Evolutionary conservation across 1,140 invertebrate species (phyloP).

Genomic region (Whitmania pigra): DNA sequence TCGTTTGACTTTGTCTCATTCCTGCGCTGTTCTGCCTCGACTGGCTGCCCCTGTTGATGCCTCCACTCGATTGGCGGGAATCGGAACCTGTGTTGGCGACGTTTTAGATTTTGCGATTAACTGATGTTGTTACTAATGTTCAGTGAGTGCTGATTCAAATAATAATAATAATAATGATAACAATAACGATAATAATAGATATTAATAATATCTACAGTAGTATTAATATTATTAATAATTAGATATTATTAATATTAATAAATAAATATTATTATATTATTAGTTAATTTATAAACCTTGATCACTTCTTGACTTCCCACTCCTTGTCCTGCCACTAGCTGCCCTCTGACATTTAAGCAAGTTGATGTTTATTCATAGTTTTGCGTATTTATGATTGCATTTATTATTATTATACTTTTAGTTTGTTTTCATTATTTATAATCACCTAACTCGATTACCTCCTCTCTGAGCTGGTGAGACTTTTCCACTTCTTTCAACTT

Average conservation of each 20-base stretch:
- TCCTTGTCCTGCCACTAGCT: constrained; percentile 37
- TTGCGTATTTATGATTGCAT: neutral
- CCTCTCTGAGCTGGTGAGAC: constrained; percentile 53
- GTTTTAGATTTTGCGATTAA: neutral
- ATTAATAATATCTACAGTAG: no score
- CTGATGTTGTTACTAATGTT: neutral
- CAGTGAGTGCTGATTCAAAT: no score
- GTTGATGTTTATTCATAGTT: neutral
- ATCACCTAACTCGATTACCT: constrained; percentile 30
- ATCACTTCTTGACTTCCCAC: constrained; percentile 37
- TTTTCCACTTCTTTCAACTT: constrained; percentile 72
- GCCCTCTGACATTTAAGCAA: constrained; percentile 33
- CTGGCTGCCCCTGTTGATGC: constrained; percentile 28
- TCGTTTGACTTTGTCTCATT: constrained; percentile 27
- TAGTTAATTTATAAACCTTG: constrained; percentile 28
- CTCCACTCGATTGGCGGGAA: constrained; percentile 6
- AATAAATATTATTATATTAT: neutral
- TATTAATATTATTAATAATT: no score
- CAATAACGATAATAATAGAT: no score
- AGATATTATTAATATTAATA: no score
- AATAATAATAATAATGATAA: no score
- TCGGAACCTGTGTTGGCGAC: neutral
- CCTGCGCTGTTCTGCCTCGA: constrained; percentile 30
- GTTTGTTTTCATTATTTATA: neutral
- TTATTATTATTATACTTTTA: no score